These are phyloP conservation scores for Caerostris extrusa DNA, from an alignment of 1,140 invertebrate species.

Conservation along the genomic window DNA sequence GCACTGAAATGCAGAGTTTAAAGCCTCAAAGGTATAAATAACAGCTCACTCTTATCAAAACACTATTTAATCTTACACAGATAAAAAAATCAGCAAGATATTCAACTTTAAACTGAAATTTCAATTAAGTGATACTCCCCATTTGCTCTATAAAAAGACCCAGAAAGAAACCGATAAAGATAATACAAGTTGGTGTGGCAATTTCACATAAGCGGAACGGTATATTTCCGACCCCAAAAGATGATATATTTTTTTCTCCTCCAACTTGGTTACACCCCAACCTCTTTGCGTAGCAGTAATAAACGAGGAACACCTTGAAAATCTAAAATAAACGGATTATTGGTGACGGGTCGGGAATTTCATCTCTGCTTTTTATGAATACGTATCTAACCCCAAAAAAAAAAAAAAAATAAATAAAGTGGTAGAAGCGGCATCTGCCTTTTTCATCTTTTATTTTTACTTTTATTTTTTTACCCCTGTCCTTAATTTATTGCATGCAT, in stretches of 20 bases:
- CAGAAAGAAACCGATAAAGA: neutral
- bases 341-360: constrained; percentile 5
- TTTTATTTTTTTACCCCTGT: neutral
- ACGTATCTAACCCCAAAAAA: neutral
- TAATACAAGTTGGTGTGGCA: neutral
- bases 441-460: too few species aligned
- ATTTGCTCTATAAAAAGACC: neutral
- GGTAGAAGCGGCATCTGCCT: neutral
- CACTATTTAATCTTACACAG: too few species aligned
- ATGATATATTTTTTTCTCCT: neutral
- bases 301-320: constrained; percentile 28
- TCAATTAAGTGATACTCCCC: too few species aligned
- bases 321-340: constrained; percentile 50
- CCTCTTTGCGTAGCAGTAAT: constrained; percentile 23
- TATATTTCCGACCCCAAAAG: neutral
- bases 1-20: too few species aligned
- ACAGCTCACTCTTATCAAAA: too few species aligned
- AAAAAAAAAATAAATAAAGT: constrained; percentile 10
- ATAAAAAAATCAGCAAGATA: too few species aligned
- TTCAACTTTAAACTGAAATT: too few species aligned
- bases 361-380: constrained; percentile 28
- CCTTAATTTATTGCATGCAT: constrained; percentile 38
- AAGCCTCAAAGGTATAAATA: too few species aligned
- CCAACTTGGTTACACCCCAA: neutral
- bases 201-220: neutral